Evolutionary conservation across 1,140 invertebrate species (phyloP).

Genomic region (Drosophila triauraria): DNA sequence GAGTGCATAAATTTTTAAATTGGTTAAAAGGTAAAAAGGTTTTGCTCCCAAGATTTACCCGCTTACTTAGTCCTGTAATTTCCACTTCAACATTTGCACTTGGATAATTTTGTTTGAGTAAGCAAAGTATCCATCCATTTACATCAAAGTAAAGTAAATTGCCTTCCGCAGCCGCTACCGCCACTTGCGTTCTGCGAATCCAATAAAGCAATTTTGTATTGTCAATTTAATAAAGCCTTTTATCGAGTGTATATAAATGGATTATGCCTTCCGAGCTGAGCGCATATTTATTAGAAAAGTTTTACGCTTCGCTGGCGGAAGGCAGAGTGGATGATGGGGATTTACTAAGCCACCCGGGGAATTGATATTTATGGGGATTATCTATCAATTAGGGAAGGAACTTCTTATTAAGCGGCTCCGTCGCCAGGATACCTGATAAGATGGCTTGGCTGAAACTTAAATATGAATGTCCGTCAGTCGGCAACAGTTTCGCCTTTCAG

Average conservation of each 20-base stretch:
- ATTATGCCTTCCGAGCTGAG: slow-evolving; percentile 46
- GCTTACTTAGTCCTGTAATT: slow-evolving; percentile 8
- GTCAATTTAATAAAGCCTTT: slow-evolving; percentile 75
- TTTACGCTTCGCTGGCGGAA: slow-evolving; percentile 26
- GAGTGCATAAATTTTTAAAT: slow-evolving; percentile 32
- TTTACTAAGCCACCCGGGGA: slow-evolving; percentile 2
- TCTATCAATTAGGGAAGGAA: slow-evolving; percentile 56
- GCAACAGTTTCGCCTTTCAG: background rate
- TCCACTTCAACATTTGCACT: background rate
- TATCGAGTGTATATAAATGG: slow-evolving; percentile 68
- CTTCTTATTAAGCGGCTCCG: slow-evolving; percentile 32
- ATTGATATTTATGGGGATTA: slow-evolving; percentile 59
- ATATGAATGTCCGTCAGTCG: slow-evolving; percentile 26
- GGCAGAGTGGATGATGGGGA: slow-evolving; percentile 7
- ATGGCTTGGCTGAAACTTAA: slow-evolving; percentile 10
- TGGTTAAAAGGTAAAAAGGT: slow-evolving; percentile 9
- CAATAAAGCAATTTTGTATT: slow-evolving; percentile 72
- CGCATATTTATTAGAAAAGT: slow-evolving; percentile 71
- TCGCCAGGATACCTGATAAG: slow-evolving; percentile 17
- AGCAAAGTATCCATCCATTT: slow-evolving; percentile 27
- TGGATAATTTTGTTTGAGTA: slow-evolving; percentile 43
- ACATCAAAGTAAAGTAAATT: slow-evolving; percentile 54
- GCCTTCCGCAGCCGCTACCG: background rate
- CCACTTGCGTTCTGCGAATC: slow-evolving; percentile 22
- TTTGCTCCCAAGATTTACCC: background rate